Base-by-base conservation (phyloP, 2,113 vertebrate genomes). In the Rhabdornis inornatus region DNA sequence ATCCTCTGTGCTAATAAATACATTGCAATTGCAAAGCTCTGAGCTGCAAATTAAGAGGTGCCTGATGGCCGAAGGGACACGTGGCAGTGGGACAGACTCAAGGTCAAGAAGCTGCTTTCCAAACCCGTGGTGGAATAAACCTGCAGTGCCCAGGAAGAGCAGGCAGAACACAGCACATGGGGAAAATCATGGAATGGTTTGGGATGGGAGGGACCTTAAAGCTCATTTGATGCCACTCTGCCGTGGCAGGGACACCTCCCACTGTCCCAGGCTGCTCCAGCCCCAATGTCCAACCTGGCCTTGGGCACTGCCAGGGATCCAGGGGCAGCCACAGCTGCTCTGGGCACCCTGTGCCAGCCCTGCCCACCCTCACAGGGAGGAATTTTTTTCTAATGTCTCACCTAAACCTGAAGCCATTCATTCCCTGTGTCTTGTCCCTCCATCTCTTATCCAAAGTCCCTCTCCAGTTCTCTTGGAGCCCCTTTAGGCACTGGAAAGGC, bases 1-100 rank as follows among this genome's bases (percentile, higher is more conserved):
- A 7, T 4, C 9, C 66, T 24, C 28, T 7, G 1, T 8, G 33
- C 61, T 45, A 31, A 89, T 9, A 20, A 57, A 52, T 1, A 9
- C 0, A 37, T 2, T 2, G 31, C 31, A 37, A 10, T 5, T 30
- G 25, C 31, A n/a, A 25, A 59, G 70, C 30, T 4, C n/a, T 0
- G 7, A 55, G 59, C 30, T 35, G 81, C n/a, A 52, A 11, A 16
- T 25, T 2, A 3, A 8, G 47, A 0, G 9, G 60, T 5, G 7
- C 44, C 42, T 3, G 25, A 6, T 4, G 33, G 11, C 47, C 23
- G 1, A 2, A 3, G 60, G 2, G 50, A 28, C 56, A 9, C 0
- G 3, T 13, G 68, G 52, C 59, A 57, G 6, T 23, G 68, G 76
- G 68, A 81, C 52, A 81, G 5, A 14, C 22, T 16, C 59, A 28